Conservation (phyloP, 2,888 invertebrate species). For the Aproaerema taeniolella region DNA sequence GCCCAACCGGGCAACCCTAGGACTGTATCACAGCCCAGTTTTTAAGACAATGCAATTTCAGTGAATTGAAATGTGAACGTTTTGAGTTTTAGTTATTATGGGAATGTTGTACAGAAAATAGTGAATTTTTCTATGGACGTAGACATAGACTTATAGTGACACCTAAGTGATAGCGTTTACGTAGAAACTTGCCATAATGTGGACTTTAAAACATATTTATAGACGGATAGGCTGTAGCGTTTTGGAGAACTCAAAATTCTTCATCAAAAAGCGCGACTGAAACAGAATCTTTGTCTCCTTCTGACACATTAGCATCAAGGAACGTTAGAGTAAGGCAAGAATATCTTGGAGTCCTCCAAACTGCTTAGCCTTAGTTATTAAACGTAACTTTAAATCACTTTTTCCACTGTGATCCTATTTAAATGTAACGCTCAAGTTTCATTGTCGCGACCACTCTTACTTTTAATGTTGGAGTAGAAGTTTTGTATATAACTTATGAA, state of each 20-base stretch:
- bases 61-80: constrained; percentile 18
- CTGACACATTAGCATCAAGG: no score
- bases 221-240: constrained; percentile 40
- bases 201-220: constrained; percentile 61
- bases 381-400: constrained; percentile 70
- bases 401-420: constrained; percentile 77
- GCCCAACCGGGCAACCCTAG: constrained; percentile 63
- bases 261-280: no score
- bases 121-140: constrained; percentile 69
- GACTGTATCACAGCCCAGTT: constrained; percentile 73
- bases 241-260: constrained; percentile 15
- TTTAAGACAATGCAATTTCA: constrained; percentile 41
- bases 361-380: constrained; percentile 22
- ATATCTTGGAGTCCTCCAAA: not conserved
- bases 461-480: constrained; percentile 40
- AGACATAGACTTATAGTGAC: constrained; percentile 59
- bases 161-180: constrained; percentile 58
- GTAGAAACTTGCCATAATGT: constrained; percentile 75
- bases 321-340: no score
- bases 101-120: constrained; percentile 58
- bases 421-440: constrained; percentile 71
- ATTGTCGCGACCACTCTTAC: constrained; percentile 56
- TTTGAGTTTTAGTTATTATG: constrained; percentile 38
- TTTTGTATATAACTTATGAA: constrained; percentile 59
- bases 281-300: no score